Percentiles rank a stretch among this genome's conserved stretches.
phyloP scores from a whole-genome alignment of 2,797 vertebrate genomes.

The Parotocinclus haroldoi region DNA sequence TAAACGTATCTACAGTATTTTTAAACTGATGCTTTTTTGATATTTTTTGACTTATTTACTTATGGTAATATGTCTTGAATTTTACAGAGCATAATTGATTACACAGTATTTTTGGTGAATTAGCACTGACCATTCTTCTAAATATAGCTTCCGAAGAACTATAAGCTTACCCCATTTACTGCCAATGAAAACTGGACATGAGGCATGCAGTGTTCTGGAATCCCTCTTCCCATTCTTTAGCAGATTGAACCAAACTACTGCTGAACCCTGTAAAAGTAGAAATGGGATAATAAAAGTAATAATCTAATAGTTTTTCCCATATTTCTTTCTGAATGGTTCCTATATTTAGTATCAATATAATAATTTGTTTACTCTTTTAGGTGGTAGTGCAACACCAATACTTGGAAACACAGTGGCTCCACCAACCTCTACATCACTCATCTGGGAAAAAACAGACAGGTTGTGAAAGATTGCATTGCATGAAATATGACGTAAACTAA shows the following conservation, averaged over 20 bases:
- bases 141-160: not conserved
- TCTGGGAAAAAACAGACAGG: slow-evolving; percentile 56
- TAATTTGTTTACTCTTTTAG: slow-evolving; percentile 62
- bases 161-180: slow-evolving; percentile 52
- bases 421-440: slow-evolving; percentile 83
- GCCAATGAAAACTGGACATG: slow-evolving; percentile 51
- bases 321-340: not conserved
- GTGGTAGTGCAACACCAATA: slow-evolving; percentile 78
- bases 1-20: too few relatives aligned
- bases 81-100: too few relatives aligned
- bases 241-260: slow-evolving; percentile 56
- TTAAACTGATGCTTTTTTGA: too few relatives aligned
- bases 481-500: not conserved
- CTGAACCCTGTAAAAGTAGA: slow-evolving; percentile 39
- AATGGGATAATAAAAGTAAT: too few relatives aligned
- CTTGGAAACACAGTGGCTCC: slow-evolving; percentile 83
- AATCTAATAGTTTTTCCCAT: too few relatives aligned
- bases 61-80: too few relatives aligned
- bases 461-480: not conserved
- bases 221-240: slow-evolving; percentile 47
- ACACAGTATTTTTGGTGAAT: too few relatives aligned
- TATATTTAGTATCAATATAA: not conserved
- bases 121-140: too few relatives aligned
- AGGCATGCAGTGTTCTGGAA: slow-evolving; percentile 47
- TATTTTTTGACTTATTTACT: too few relatives aligned